Conservation (phyloP, 2,113 vertebrate genomes). For the Merops nubicus region DNA sequence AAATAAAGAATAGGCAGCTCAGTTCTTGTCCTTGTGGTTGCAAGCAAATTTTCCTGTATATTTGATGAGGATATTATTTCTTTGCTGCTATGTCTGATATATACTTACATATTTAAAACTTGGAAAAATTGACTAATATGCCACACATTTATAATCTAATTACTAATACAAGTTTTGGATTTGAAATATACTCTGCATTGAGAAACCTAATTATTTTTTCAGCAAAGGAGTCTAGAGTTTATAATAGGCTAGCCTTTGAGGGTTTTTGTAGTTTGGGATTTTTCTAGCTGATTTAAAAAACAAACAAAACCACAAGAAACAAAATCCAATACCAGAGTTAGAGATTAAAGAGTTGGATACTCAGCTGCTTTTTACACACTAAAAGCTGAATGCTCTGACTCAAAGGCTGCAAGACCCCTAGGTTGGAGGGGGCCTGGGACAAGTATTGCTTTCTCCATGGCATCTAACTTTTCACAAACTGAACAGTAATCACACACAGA, state of each 20-base stretch:
- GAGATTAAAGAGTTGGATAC: neutral
- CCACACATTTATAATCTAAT: neutral
- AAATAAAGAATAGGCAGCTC: neutral
- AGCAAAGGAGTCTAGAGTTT: neutral
- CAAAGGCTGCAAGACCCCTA: neutral
- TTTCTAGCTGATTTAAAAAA: neutral
- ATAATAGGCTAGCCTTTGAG: neutral
- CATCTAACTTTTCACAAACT: neutral
- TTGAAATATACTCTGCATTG: neutral
- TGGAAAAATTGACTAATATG: neutral
- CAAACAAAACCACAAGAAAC: neutral
- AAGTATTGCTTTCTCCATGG: neutral
- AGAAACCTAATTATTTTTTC: neutral
- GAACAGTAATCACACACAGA: neutral
- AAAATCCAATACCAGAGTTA: neutral
- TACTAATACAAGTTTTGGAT: neutral
- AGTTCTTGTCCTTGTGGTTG: neutral
- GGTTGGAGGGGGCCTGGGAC: neutral
- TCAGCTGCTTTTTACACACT: neutral
- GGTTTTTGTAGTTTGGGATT: neutral
- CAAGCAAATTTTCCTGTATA: neutral
- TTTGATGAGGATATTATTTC: neutral
- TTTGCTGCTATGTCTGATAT: neutral
- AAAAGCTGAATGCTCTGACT: neutral
- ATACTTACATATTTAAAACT: neutral